Percentiles rank a stretch among this genome's conserved stretches.
Conservation (phyloP, 2,113 vertebrate genomes). For the Actenoides hombroni region DNA sequence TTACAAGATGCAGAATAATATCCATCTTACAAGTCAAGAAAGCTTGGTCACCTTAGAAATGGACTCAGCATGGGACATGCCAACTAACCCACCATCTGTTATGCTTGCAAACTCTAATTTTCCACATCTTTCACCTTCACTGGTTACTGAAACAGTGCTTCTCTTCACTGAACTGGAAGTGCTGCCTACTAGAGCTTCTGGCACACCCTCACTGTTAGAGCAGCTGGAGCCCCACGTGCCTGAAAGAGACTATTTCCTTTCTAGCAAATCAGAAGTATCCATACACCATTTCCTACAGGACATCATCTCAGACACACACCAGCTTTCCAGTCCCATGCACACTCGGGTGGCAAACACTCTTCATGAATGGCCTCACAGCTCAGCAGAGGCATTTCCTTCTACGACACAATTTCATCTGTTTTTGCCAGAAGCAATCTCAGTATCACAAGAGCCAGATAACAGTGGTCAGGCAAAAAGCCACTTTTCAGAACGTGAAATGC, state of each 20-base stretch:
- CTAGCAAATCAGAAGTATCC: neutral
- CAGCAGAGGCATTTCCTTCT: neutral
- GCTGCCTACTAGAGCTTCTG: neutral
- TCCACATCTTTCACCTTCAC: slow-evolving; percentile 34
- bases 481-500: neutral
- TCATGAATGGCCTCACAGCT: neutral
- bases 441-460: neutral
- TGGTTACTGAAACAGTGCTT: neutral
- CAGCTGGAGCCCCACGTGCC: neutral
- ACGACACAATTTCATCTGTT: neutral
- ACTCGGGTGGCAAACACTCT: neutral
- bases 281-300: neutral
- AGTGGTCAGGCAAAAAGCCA: neutral
- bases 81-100: neutral
- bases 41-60: neutral
- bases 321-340: neutral
- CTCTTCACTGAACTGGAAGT: neutral
- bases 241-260: neutral
- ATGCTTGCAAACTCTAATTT: neutral
- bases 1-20: neutral
- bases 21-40: neutral
- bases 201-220: neutral
- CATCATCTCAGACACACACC: neutral
- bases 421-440: neutral
- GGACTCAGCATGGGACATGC: neutral